Evolutionary conservation across 2,113 vertebrate species (phyloP).

Genomic region (Aptenodytes patagonicus): DNA sequence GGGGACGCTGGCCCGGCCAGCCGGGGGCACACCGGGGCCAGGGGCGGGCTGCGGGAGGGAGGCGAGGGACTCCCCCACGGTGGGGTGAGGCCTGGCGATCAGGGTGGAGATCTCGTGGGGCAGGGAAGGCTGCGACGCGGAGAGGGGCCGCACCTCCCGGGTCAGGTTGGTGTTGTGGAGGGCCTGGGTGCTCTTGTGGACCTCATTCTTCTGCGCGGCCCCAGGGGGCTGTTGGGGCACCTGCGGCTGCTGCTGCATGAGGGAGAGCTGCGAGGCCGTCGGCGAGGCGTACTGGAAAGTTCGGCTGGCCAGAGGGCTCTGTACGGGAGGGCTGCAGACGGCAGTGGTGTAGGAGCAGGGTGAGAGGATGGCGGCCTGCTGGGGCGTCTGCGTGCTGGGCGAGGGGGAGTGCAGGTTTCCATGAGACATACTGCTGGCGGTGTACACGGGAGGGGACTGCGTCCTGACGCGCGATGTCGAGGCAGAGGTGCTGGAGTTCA

Average conservation of each 20-base stretch:
- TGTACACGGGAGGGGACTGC: slow-evolving; percentile 82
- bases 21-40: slow-evolving; percentile 68
- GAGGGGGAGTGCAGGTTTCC: slow-evolving; percentile 84
- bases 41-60: slow-evolving; percentile 82
- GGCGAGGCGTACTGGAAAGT: slow-evolving; percentile 94
- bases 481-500: slow-evolving; percentile 81
- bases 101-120: slow-evolving; percentile 88
- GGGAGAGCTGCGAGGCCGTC: slow-evolving; percentile 90
- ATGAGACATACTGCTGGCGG: slow-evolving; percentile 79
- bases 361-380: slow-evolving; percentile 83
- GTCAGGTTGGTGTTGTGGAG: slow-evolving; percentile 90
- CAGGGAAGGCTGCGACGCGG: slow-evolving; percentile 96
- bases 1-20: slow-evolving; percentile 81
- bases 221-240: slow-evolving; percentile 61
- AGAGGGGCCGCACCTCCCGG: slow-evolving; percentile 92
- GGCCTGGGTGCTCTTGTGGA: slow-evolving; percentile 90
- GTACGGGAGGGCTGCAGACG: slow-evolving; percentile 87
- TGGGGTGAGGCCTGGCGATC: slow-evolving; percentile 84
- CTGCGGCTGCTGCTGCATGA: slow-evolving; percentile 79
- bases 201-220: slow-evolving; percentile 82
- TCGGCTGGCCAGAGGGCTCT: slow-evolving; percentile 88
- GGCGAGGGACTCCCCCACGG: slow-evolving; percentile 89
- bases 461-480: slow-evolving; percentile 83
- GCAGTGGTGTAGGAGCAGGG: slow-evolving; percentile 90
- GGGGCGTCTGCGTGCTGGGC: slow-evolving; percentile 79